A percentile compares a stretch with the other conserved stretches of the same genome.
These are phyloP conservation scores for Lasioglossum lativentre DNA, from an alignment of 2,888 invertebrate genomes.

Conservation along the genomic window DNA sequence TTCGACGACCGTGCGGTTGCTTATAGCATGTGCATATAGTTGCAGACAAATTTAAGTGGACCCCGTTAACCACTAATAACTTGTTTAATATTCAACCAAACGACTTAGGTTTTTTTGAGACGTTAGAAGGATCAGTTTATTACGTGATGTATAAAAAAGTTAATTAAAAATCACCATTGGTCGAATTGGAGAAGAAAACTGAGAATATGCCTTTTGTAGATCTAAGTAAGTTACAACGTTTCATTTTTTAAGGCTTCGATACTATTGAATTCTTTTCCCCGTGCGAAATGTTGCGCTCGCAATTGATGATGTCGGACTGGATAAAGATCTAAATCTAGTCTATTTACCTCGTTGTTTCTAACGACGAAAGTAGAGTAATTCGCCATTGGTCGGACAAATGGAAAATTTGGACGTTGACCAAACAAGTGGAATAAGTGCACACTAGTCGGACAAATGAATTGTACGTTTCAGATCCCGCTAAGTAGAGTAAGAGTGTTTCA, in stretches of 20 bases:
- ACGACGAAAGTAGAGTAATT: background rate
- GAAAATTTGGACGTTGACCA: background rate
- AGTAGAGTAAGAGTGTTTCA: background rate
- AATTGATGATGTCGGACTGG: background rate
- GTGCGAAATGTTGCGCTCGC: background rate
- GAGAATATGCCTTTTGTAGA: too few species aligned
- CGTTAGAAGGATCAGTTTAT: too few species aligned
- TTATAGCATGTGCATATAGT: background rate
- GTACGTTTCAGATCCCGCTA: background rate
- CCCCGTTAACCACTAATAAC: too few species aligned
- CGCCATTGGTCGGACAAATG: background rate
- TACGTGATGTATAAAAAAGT: too few species aligned
- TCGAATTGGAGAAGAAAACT: too few species aligned
- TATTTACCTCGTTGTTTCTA: background rate
- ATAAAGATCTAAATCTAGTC: too few species aligned
- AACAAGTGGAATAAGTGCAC: constrained; percentile 2
- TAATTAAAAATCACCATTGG: too few species aligned
- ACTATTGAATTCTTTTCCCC: background rate
- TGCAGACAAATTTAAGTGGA: too few species aligned
- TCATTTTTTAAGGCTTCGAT: too few species aligned
- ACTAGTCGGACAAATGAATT: background rate
- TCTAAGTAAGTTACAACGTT: too few species aligned
- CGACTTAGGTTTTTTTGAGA: too few species aligned
- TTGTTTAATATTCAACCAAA: too few species aligned
- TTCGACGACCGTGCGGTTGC: background rate